Evolutionary conservation across 23 tunicate genomes (phyloP).

Genomic region (Phallusia fumigata): DNA sequence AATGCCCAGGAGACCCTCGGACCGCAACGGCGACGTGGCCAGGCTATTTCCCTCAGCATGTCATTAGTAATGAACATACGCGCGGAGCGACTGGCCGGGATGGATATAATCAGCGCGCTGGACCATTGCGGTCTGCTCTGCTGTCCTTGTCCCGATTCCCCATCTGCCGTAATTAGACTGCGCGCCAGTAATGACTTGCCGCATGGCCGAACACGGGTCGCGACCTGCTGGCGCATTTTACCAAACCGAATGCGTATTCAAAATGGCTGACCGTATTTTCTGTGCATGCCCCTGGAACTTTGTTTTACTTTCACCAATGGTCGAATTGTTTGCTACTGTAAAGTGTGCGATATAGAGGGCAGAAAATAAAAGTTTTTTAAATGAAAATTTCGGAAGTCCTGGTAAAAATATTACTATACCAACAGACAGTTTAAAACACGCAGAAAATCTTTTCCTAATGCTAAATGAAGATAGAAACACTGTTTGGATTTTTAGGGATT

Average conservation of each 20-base stretch:
- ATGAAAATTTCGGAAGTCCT: no score
- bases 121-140: not conserved
- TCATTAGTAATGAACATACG: slow-evolving; percentile 17
- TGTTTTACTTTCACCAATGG: no score
- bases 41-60: slow-evolving; percentile 13
- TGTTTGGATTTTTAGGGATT: no score
- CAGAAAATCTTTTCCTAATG: no score
- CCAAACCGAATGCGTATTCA: not conserved
- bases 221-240: slow-evolving; percentile 3
- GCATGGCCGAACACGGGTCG: slow-evolving; percentile 1
- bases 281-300: no score
- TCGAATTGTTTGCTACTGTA: no score
- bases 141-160: slow-evolving; percentile 4
- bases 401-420: no score
- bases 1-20: slow-evolving; percentile 2
- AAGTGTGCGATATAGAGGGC: no score
- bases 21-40: not conserved
- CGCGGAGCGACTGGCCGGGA: not conserved
- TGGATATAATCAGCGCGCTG: slow-evolving; percentile 22
- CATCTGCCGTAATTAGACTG: slow-evolving; percentile 37
- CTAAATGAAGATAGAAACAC: no score
- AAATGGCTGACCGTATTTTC: slow-evolving; percentile 1
- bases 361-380: no score
- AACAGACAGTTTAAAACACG: no score
- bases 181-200: slow-evolving; percentile 11